Evolutionary conservation across 2,113 vertebrate species (phyloP), one percentile per base, ranked within the genome.

Genomic region (Cavia porcellus): DNA sequence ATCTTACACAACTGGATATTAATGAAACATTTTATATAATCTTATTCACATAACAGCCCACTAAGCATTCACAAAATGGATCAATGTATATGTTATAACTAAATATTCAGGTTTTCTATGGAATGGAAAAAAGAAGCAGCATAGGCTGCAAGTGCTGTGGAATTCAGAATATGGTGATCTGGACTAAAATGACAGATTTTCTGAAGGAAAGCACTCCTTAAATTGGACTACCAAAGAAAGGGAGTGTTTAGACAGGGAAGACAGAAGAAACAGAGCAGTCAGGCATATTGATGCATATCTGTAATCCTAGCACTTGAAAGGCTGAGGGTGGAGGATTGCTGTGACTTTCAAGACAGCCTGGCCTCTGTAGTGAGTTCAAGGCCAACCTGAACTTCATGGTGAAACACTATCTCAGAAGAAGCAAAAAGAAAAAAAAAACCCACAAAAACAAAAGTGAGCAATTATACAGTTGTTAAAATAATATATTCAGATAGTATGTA

Each of bases 151-250:
- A 90, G 22, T 86, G 45, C 59, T 72, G 6, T 62, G 52, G 74
- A 90, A 35, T 81, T 96, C n/a, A 93, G 38, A 90, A 42, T 87
- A 96, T 85, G 7, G 12, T 85, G 87, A 85, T 45, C 55, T 13
- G 10, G 5, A 9, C 42, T 89, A 88, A 94, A 94, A 61, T 74
- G 38, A 80, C 38, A 8, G 25, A 59, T 77, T 70, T 62, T 19
- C 1, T 87, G 61, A 55, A 92, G 14, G 59, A 42, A n/a, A 4
- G 15, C 11, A 0, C 94, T 86, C 45, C 20, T 89, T 86, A 81
- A 88, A 4, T 50, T 82, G 10, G 19, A 81, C 19, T 79, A 47
- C 86, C 75, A 85, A 84, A 72, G 77, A 93, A 92, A 57, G 61
- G 3, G 1, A 1, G 3, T 19, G 59, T 70, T 89, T 72, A 72